Evolutionary conservation across 2,888 invertebrate genomes (phyloP).

Genomic region (Conistra vaccinii): DNA sequence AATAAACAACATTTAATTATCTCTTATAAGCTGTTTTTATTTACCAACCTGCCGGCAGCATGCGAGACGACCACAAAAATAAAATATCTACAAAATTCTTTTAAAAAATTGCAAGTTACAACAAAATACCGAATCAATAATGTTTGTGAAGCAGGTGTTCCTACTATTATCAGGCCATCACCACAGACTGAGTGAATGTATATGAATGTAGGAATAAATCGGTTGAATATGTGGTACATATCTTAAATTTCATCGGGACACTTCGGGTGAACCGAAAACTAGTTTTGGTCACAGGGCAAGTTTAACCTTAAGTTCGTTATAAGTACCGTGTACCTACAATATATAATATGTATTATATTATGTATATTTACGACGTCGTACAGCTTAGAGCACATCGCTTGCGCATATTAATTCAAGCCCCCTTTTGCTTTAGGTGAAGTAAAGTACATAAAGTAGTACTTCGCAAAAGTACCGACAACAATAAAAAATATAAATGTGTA

Average conservation of each 20-base stretch:
- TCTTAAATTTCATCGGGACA: neutral
- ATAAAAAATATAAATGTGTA: neutral
- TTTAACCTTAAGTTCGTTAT: neutral
- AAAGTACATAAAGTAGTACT: neutral
- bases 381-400: neutral
- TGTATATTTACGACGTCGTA: neutral
- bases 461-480: neutral
- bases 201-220: too few relatives aligned
- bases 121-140: neutral
- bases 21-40: conserved; percentile 69
- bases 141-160: too few relatives aligned
- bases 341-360: neutral
- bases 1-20: conserved; percentile 87
- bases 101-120: neutral
- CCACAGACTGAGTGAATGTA: too few relatives aligned
- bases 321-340: neutral
- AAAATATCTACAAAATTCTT: neutral
- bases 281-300: neutral
- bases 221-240: neutral
- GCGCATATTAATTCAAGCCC: neutral
- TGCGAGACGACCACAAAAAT: neutral
- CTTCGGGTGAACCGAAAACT: neutral
- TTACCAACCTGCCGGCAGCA: neutral
- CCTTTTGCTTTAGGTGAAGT: neutral
- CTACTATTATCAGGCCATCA: neutral